Percentiles rank a stretch among this genome's conserved stretches.
Conservation (phyloP, 2,797 vertebrate genomes). For the Gouania willdenowi region DNA sequence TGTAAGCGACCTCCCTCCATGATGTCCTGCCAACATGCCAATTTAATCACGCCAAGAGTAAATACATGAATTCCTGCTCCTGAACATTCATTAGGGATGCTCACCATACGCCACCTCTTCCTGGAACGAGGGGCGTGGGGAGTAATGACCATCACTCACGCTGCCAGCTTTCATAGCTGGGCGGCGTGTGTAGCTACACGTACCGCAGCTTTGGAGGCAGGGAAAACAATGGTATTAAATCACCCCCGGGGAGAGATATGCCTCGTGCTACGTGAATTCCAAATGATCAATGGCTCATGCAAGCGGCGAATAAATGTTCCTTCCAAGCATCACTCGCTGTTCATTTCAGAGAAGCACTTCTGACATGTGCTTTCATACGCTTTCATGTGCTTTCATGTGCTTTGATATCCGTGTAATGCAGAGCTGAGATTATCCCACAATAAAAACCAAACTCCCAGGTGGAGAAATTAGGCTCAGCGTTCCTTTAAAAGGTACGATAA, state of each 20-base stretch:
- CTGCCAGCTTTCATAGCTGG: slow-evolving; percentile 45
- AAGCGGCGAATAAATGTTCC: slow-evolving; percentile 20
- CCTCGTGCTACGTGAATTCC: slow-evolving; percentile 34
- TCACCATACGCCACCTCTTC: slow-evolving; percentile 42
- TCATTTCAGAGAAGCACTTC: slow-evolving; percentile 16
- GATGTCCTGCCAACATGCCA: slow-evolving; percentile 27
- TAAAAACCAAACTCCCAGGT: background rate
- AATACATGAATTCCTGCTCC: slow-evolving; percentile 56
- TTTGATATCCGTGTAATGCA: slow-evolving; percentile 6
- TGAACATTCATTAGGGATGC: slow-evolving; percentile 53
- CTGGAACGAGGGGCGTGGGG: slow-evolving; percentile 43
- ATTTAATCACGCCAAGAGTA: slow-evolving; percentile 52
- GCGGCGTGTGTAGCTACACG: slow-evolving; percentile 44
- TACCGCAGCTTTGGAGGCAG: slow-evolving; percentile 41
- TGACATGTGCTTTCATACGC: slow-evolving; percentile 22
- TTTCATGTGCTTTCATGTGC: too few species aligned
- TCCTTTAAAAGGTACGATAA: background rate
- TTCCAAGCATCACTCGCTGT: slow-evolving; percentile 1
- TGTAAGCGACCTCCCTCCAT: slow-evolving; percentile 44
- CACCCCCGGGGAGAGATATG: slow-evolving; percentile 41
- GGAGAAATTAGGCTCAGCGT: background rate
- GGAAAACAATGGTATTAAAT: slow-evolving; percentile 55
- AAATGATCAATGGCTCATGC: slow-evolving; percentile 40
- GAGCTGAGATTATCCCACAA: slow-evolving; percentile 5
- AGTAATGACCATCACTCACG: slow-evolving; percentile 60